Evolutionary conservation across 2,797 vertebrate species (phyloP).

Genomic region (Dendrocincla fuliginosa): DNA sequence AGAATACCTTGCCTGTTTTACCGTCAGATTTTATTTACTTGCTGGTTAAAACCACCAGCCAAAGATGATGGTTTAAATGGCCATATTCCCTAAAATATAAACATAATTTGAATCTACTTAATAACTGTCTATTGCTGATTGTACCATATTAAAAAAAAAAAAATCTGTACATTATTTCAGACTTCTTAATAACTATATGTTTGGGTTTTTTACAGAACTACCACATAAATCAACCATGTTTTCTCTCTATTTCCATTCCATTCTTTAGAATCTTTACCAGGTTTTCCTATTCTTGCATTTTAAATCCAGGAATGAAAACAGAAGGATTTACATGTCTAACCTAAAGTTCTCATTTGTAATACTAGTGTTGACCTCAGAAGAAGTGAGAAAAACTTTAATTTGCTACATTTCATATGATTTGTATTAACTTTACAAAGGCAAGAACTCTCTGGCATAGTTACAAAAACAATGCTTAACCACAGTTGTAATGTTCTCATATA

Average conservation of each 20-base stretch:
- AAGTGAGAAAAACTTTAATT: not conserved
- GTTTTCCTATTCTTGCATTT: not conserved
- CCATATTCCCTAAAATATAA: not conserved
- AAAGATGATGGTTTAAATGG: not conserved
- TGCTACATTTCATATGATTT: fast-evolving
- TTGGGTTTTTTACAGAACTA: not conserved
- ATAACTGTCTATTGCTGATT: not conserved
- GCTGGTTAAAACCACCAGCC: not conserved
- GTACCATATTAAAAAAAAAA: not conserved
- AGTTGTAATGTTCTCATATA: not conserved
- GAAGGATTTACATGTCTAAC: not conserved
- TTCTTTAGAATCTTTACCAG: not conserved
- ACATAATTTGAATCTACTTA: not conserved
- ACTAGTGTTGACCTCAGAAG: not conserved
- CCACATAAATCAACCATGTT: not conserved
- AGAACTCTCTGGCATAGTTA: not conserved
- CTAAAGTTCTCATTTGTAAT: not conserved
- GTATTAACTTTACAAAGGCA: not conserved
- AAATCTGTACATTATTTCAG: not conserved
- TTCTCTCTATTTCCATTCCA: not conserved
- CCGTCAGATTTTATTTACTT: not conserved
- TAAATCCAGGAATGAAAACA: not conserved
- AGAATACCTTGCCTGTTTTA: not conserved
- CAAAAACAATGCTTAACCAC: not conserved
- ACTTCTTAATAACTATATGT: not conserved